phyloP scores from a whole-genome alignment of 2,797 vertebrate genomes.

The Sarcophilus harrisii region DNA sequence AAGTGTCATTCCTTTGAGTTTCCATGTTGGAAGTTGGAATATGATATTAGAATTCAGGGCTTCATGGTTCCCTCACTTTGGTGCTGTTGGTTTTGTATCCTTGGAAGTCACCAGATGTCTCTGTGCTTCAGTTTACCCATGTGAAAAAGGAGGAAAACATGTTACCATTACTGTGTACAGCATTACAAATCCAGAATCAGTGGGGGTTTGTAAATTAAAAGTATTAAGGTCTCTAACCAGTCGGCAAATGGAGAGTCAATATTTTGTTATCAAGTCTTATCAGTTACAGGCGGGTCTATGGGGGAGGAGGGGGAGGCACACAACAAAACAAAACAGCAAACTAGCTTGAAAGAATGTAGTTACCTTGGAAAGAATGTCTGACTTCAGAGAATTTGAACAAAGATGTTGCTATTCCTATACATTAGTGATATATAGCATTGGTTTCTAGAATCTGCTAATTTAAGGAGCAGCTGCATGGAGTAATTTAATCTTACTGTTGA shows the following conservation, averaged over 20 bases:
- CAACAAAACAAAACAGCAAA: not conserved
- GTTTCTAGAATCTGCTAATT: constrained; percentile 66
- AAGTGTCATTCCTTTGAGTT: constrained; percentile 59
- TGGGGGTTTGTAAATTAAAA: constrained; percentile 43
- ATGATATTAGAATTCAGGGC: constrained; percentile 44
- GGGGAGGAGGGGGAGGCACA: too few species aligned
- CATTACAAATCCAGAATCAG: constrained; percentile 42
- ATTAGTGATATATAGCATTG: constrained; percentile 60
- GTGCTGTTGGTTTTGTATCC: constrained; percentile 60
- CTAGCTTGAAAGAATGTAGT: constrained; percentile 4
- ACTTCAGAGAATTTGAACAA: constrained; percentile 58
- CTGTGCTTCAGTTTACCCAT: constrained; percentile 53
- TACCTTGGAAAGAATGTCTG: constrained; percentile 13
- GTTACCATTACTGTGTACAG: constrained; percentile 29
- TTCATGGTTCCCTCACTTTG: constrained; percentile 18
- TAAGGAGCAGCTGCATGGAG: not conserved
- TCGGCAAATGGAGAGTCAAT: not conserved
- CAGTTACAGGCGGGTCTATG: not conserved
- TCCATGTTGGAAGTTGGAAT: constrained; percentile 57
- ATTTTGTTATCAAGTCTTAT: not conserved
- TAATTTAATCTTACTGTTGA: constrained; percentile 73
- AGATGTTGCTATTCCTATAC: constrained; percentile 45
- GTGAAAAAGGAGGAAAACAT: constrained; percentile 47
- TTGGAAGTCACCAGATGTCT: constrained; percentile 54
- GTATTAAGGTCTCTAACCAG: constrained; percentile 35